Percentiles rank a stretch among this genome's conserved stretches.
Conservation (phyloP, 2,113 vertebrate genomes). For the Helogale parvula region DNA sequence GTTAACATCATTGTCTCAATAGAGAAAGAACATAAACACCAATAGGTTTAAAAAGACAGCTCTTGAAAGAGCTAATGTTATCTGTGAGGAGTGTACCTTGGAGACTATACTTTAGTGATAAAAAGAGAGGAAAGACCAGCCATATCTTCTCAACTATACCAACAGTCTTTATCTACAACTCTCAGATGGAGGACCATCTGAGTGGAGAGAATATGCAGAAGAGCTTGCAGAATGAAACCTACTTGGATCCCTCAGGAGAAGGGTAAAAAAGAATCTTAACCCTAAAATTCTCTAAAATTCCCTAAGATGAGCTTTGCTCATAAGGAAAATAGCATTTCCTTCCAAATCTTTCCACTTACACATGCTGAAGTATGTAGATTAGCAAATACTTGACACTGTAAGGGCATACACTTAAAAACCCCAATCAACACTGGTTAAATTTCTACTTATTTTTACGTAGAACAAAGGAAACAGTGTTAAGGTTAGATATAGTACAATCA, state of each 20-base stretch:
- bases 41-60: background rate
- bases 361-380: background rate
- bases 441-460: background rate
- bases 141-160: background rate
- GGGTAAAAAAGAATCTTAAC: background rate
- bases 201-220: background rate
- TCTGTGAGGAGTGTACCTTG: background rate
- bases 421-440: conserved; percentile 1
- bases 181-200: background rate
- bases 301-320: background rate
- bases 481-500: background rate
- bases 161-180: background rate
- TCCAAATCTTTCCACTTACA: conserved; percentile 3
- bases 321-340: background rate
- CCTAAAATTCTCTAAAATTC: conserved; percentile 15
- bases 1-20: background rate
- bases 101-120: conserved; percentile 15
- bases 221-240: conserved; percentile 2
- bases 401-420: background rate
- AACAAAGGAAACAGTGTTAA: background rate
- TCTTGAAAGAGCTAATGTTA: conserved; percentile 27
- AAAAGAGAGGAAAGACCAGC: conserved; percentile 17
- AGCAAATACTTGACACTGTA: conserved; percentile 49
- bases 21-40: conserved; percentile 6
- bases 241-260: background rate